Conservation (phyloP, 2,888 invertebrate species). For the Phrixothrix hirtus region DNA sequence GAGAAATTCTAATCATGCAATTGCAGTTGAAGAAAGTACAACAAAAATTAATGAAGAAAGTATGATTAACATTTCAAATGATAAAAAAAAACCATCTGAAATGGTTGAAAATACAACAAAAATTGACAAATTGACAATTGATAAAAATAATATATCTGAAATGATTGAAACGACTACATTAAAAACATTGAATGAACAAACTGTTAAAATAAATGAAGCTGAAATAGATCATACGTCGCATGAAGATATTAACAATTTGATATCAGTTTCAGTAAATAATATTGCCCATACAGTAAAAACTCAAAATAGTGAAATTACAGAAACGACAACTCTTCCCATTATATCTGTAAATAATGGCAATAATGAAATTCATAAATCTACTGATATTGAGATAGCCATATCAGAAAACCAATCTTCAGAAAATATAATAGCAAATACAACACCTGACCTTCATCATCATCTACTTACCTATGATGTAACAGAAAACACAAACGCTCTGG, state of each 20-base stretch:
- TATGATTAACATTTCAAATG: no score
- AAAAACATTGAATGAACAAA: neutral
- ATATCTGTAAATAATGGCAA: no score
- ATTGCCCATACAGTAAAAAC: neutral
- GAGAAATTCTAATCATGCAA: neutral
- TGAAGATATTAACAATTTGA: neutral
- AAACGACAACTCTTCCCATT: neutral
- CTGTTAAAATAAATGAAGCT: neutral
- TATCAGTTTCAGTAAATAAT: neutral
- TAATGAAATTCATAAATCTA: no score
- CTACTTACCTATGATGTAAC: slow-evolving; percentile 26
- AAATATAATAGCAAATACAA: slow-evolving; percentile 12
- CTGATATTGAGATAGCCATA: no score
- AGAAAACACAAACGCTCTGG: slow-evolving; percentile 44
- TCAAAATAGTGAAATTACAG: neutral
- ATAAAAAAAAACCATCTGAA: neutral
- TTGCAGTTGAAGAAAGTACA: neutral
- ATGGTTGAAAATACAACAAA: neutral
- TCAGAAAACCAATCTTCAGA: slow-evolving; percentile 24
- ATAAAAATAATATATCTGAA: neutral
- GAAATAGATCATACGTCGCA: neutral
- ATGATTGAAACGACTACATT: neutral
- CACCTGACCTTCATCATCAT: slow-evolving; percentile 34
- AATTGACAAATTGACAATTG: neutral
- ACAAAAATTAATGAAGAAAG: neutral